These are phyloP conservation scores for Atta cephalotes DNA, from an alignment of 1,140 invertebrate genomes.

Conservation along the genomic window DNA sequence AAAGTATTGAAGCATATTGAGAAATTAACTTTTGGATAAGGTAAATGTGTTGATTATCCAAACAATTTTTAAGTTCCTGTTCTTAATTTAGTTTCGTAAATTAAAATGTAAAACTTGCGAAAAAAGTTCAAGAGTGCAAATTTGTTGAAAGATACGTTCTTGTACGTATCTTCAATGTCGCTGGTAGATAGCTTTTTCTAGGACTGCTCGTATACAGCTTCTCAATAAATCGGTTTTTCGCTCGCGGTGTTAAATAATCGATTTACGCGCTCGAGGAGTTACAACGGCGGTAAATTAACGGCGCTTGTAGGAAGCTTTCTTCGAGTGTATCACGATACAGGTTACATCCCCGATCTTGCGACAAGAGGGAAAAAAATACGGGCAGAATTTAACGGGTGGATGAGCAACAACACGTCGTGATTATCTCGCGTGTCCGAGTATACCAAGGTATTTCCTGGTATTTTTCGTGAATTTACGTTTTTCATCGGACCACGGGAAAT, in stretches of 20 bases:
- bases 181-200: not conserved
- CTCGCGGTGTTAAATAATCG: conserved; percentile 47
- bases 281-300: conserved; percentile 37
- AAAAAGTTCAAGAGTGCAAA: not conserved
- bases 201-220: not conserved
- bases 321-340: conserved; percentile 21
- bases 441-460: conserved; percentile 2
- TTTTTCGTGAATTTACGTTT: conserved; percentile 69
- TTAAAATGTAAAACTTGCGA: conserved; percentile 2
- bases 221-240: conserved; percentile 16
- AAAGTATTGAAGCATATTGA: conserved; percentile 29
- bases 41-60: not conserved
- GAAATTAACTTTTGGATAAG: conserved; percentile 21
- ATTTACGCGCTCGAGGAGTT: conserved; percentile 26
- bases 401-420: conserved; percentile 49
- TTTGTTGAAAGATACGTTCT: conserved; percentile 14
- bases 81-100: conserved; percentile 30
- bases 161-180: not conserved
- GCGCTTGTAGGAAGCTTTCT: conserved; percentile 33
- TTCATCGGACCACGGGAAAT: conserved; percentile 69
- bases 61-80: not conserved
- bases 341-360: conserved; percentile 32
- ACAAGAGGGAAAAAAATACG: not conserved
- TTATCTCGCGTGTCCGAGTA: conserved; percentile 53
- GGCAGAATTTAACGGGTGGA: conserved; percentile 49